Evolutionary conservation across 2,113 vertebrate genomes (phyloP), one percentile per base, ranked within the genome.

Genomic region (Nyctereutes procyonoides): DNA sequence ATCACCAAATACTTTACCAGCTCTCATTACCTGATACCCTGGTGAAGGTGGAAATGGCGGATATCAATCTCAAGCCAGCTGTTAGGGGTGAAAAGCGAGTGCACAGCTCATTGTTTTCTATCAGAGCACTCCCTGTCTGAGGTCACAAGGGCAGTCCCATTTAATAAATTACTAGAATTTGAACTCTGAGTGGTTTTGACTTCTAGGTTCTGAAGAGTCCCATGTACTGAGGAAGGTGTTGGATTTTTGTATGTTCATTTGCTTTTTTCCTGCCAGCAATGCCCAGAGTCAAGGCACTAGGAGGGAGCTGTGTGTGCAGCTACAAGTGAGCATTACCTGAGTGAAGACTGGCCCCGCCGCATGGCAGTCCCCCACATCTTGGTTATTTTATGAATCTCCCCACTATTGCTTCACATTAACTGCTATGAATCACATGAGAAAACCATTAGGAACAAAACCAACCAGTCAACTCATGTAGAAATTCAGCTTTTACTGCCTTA

Each of bases 141-240:
- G 76, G 58, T 84, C 88, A 55, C 8, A 11, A 95, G 60, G 53
- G 76, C 22, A 90, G 56, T 8, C 16, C 35, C 62, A n/a, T 56
- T 93, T 67, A 93, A 58, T 86, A 53, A 89, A 80, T 83, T 58
- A 60, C 43, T 48, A 69, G 83, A 51, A 76, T 80, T 48, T 86
- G 71, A 86, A 63, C 58, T 74, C 60, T 73, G 28, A 35, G 22
- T 83, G 35, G 28, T 43, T 74, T 62, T 26, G 48, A 81, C 35
- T 74, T 56, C 26, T 0, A 51, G n/a, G 11, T 11, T 86, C 43
- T 7, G 10, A 14, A 62, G 74, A 74, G 55, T 51, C 32, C 4
- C 10, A 1, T 1, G 20, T 2, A 7, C 76, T 80, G 32, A 53
- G 19, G 56, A 67, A 28, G 20, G 91, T 9, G 22, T 11, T 73